These are phyloP conservation scores for Suricata suricatta DNA, from an alignment of 2,113 vertebrate genomes.

Conservation along the genomic window DNA sequence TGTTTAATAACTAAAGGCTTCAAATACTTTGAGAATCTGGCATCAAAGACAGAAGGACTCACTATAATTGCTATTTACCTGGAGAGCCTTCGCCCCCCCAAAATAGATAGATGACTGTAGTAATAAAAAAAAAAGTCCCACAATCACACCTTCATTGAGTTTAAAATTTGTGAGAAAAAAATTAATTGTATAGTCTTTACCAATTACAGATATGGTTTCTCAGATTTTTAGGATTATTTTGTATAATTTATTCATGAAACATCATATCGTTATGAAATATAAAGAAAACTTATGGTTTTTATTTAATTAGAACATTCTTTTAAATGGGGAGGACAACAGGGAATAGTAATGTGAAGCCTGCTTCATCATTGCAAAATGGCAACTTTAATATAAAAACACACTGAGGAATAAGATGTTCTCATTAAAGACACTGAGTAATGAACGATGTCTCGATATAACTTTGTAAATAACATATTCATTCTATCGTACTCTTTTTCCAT, in stretches of 20 bases:
- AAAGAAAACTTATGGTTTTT: background rate
- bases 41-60: background rate
- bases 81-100: background rate
- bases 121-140: background rate
- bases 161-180: background rate
- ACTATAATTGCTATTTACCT: background rate
- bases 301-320: conserved; percentile 11
- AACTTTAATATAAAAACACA: background rate
- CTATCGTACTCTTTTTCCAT: conserved; percentile 9
- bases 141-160: background rate
- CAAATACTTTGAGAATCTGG: background rate
- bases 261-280: conserved; percentile 16
- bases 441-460: conserved; percentile 23
- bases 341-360: background rate
- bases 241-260: background rate
- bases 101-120: background rate
- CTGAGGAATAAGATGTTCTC: background rate
- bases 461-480: conserved; percentile 6
- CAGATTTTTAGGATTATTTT: background rate
- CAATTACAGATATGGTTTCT: background rate
- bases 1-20: background rate
- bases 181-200: background rate
- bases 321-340: background rate
- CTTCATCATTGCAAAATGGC: background rate
- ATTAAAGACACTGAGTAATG: background rate